Evolutionary conservation across 2,113 vertebrate species (phyloP).

Genomic region (Phocoena sinus): DNA sequence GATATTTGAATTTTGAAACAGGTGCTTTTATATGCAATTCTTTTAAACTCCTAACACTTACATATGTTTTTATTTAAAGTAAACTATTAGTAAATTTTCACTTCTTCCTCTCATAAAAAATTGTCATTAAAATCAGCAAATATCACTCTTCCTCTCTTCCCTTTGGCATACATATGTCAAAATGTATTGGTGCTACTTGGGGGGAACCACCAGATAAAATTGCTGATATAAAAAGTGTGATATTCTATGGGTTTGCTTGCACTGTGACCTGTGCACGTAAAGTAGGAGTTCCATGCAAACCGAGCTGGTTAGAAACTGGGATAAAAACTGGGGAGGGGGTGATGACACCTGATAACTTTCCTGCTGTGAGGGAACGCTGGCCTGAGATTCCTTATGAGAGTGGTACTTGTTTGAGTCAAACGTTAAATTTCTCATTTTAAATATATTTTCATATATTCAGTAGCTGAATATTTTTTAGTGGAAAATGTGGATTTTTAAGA

Average conservation of each 20-base stretch:
- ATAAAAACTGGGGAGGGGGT: rapidly evolving
- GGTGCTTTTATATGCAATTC: not conserved
- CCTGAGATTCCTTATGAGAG: not conserved
- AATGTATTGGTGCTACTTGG: not conserved
- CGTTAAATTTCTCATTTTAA: not conserved
- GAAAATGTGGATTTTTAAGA: not conserved
- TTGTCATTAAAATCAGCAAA: not conserved
- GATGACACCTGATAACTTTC: no score
- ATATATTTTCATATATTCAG: not conserved
- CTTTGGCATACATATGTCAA: not conserved
- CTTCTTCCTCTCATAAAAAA: not conserved
- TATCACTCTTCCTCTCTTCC: not conserved
- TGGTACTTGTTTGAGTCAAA: not conserved
- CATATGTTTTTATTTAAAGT: not conserved
- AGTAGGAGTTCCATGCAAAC: no score
- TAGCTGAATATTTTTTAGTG: not conserved
- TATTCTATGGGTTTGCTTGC: not conserved
- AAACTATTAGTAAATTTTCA: not conserved
- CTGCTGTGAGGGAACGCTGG: rapidly evolving
- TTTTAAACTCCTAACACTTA: not conserved
- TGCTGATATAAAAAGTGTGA: not conserved
- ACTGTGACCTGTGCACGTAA: not conserved
- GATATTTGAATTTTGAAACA: not conserved
- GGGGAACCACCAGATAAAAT: not conserved
- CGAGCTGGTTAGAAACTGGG: no score